These are phyloP conservation scores for Limnothrissa miodon DNA, from an alignment of 2,113 vertebrate species.

Conservation along the genomic window DNA sequence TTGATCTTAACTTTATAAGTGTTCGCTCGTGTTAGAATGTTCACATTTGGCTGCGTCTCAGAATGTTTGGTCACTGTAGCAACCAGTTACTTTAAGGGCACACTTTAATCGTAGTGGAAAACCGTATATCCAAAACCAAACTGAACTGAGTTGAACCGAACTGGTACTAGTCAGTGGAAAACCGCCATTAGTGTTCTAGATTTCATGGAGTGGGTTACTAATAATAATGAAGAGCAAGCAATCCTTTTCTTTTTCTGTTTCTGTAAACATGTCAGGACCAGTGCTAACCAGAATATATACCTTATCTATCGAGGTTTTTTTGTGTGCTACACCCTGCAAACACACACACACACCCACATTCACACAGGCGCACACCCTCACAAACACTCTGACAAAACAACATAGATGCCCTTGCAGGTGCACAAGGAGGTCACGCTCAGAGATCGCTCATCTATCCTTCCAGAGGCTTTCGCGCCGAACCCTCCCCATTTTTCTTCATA, in stretches of 20 bases:
- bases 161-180: no score
- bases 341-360: neutral
- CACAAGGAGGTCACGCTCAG: slow-evolving; percentile 42
- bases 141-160: no score
- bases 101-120: no score
- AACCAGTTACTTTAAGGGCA: no score
- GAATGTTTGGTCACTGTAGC: no score
- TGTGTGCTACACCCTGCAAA: slow-evolving; percentile 36
- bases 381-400: slow-evolving; percentile 34
- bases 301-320: slow-evolving; percentile 27
- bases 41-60: no score
- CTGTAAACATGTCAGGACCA: slow-evolving; percentile 16
- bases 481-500: slow-evolving; percentile 50
- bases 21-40: no score
- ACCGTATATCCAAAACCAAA: no score
- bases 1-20: no score
- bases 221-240: slow-evolving; percentile 17
- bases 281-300: slow-evolving; percentile 27
- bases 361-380: neutral
- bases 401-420: slow-evolving; percentile 47
- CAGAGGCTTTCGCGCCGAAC: slow-evolving; percentile 32
- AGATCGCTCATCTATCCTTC: slow-evolving; percentile 43
- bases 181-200: slow-evolving; percentile 2
- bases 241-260: slow-evolving; percentile 3
- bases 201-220: slow-evolving; percentile 8